A percentile compares a stretch with the other conserved stretches of the same genome.
These are phyloP conservation scores for Neoscelio sp. DNA, from an alignment of 2,888 invertebrate genomes.

Conservation along the genomic window DNA sequence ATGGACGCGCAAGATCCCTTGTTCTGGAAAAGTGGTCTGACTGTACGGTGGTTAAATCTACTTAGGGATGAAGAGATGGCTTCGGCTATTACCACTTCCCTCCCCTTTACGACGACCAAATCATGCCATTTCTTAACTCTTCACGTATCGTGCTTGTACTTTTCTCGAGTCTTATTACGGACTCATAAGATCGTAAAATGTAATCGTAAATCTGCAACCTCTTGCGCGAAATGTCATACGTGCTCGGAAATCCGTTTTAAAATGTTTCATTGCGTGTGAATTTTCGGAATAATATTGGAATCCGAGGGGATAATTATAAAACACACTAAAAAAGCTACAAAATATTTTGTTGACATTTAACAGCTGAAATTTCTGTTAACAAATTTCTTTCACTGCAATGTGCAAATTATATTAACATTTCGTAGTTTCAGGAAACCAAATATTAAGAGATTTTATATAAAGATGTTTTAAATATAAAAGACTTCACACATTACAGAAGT, in stretches of 20 bases:
- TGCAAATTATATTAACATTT: too few relatives aligned
- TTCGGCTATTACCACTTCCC: conserved; percentile 14
- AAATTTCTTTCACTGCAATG: too few relatives aligned
- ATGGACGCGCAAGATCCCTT: too few relatives aligned
- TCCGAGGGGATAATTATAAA: too few relatives aligned
- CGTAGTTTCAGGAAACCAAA: too few relatives aligned
- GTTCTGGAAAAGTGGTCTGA: conserved; percentile 12
- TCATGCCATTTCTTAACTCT: conserved; percentile 49
- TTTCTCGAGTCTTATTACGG: conserved; percentile 25
- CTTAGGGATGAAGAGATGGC: conserved; percentile 30
- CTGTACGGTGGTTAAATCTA: conserved; percentile 32
- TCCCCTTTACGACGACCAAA: conserved; percentile 10
- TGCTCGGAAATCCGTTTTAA: conserved; percentile 28
- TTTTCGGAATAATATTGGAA: too few relatives aligned
- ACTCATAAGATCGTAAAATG: conserved; percentile 46
- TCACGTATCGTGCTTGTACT: conserved; percentile 54
- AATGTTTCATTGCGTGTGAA: conserved; percentile 11
- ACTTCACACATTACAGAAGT: too few relatives aligned
- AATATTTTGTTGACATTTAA: too few relatives aligned
- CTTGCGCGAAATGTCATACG: conserved; percentile 11
- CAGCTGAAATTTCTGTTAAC: too few relatives aligned
- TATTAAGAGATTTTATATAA: too few relatives aligned
- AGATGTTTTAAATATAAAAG: too few relatives aligned
- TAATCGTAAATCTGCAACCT: conserved; percentile 29
- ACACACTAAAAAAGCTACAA: too few relatives aligned